These are phyloP conservation scores for Bhutanitis thaidina DNA, from an alignment of 2,888 invertebrate species.

Conservation along the genomic window DNA sequence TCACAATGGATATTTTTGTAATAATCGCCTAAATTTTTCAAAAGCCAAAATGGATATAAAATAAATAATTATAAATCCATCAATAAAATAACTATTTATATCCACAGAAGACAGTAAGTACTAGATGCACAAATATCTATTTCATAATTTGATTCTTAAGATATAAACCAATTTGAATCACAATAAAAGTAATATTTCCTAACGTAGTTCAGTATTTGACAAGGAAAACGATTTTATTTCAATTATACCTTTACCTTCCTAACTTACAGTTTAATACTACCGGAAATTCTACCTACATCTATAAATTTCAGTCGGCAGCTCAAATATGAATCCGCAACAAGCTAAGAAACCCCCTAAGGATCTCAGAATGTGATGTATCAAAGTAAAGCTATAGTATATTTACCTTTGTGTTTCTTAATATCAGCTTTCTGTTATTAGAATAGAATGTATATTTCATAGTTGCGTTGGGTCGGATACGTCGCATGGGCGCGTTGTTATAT, in stretches of 20 bases:
- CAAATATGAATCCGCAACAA: conserved; percentile 76
- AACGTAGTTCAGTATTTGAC: too few relatives aligned
- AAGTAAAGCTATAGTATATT: conserved; percentile 30
- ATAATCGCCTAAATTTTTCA: too few relatives aligned
- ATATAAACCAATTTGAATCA: too few relatives aligned
- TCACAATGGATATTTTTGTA: too few relatives aligned
- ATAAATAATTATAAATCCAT: too few relatives aligned
- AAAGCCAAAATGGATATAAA: too few relatives aligned
- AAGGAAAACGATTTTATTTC: conserved; percentile 7
- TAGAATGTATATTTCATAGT: conserved; percentile 34
- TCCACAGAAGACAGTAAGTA: too few relatives aligned
- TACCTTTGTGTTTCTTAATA: conserved; percentile 30
- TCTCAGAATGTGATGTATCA: conserved; percentile 56
- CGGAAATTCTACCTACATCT: conserved; percentile 26
- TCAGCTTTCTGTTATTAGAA: conserved; percentile 33
- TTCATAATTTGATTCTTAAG: too few relatives aligned
- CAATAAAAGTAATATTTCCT: too few relatives aligned
- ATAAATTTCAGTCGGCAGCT: conserved; percentile 64
- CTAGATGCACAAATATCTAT: too few relatives aligned
- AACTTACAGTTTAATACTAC: conserved; percentile 12
- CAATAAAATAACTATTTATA: too few relatives aligned
- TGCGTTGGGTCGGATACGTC: conserved; percentile 32
- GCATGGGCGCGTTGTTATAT: conserved; percentile 32
- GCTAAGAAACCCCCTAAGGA: conserved; percentile 77
- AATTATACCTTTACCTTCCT: conserved; percentile 8